phyloP scores from a whole-genome alignment of 2,888 invertebrate species.

The Teleiodes luculella region DNA sequence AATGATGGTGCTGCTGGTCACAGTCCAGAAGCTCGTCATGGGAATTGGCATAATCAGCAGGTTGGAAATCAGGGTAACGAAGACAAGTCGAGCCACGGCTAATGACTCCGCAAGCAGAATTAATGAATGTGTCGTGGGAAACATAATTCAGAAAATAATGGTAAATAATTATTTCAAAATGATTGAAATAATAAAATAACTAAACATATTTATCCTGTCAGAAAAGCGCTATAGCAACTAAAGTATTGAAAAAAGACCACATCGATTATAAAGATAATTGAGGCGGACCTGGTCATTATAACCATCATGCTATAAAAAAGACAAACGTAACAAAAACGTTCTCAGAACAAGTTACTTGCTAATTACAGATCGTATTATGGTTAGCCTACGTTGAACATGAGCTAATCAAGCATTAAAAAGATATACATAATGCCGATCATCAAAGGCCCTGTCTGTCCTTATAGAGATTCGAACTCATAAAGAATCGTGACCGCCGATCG shows the following conservation, averaged over 20 bases:
- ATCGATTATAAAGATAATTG: conserved; percentile 34
- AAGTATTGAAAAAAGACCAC: conserved; percentile 29
- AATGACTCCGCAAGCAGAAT: conserved; percentile 38
- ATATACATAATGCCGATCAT: conserved; percentile 2
- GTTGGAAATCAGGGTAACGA: conserved; percentile 46
- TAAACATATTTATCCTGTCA: not conserved
- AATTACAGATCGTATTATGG: conserved; percentile 29
- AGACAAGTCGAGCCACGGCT: conserved; percentile 41
- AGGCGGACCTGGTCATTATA: conserved; percentile 35
- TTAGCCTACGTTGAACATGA: conserved; percentile 14
- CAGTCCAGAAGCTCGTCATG: conserved; percentile 67
- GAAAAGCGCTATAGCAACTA: not conserved
- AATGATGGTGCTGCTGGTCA: conserved; percentile 43
- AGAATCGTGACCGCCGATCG: conserved; percentile 40
- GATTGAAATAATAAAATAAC: too few species aligned
- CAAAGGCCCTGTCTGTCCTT: not conserved
- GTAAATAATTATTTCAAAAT: too few species aligned
- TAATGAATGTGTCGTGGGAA: conserved; percentile 42
- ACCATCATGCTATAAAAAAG: conserved; percentile 24
- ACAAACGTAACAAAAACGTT: conserved; percentile 30
- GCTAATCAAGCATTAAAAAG: not conserved
- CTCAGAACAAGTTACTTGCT: conserved; percentile 29
- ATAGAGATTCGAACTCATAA: conserved; percentile 22
- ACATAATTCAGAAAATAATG: too few species aligned
- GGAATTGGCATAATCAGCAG: conserved; percentile 53